Evolutionary conservation across 1,140 invertebrate species (phyloP), one percentile per base, ranked within the genome.

Genomic region (Tyrophagus putrescentiae): DNA sequence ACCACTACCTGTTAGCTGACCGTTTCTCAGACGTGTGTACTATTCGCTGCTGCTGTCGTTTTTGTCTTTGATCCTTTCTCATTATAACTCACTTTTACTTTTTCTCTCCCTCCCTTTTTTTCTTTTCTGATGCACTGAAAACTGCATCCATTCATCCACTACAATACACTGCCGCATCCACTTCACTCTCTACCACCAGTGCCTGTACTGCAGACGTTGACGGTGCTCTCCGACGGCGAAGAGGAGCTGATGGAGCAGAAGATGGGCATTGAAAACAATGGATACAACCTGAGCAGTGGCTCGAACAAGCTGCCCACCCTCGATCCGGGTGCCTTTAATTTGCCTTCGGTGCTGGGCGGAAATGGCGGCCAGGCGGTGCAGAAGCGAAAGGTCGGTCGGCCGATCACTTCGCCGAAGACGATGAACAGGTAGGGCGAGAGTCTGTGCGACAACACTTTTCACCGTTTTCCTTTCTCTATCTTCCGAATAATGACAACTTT

Each of bases 381-480:
- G 16, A 52, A 52, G 11, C 60, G 52, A 11, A 42, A 61, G 48
- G 60, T 61, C 34, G 60, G 60, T n/a, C 31, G 60, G 27, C 60
- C 60, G 28, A 36, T 61, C 18, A 61, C 60, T 6, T 57, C 50
- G 9, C 11, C 29, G 5, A 27, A 48, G 21, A 61, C 60, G 11
- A 36, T 61, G 32, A 48, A 59, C 13, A n/a, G 36, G 60, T 61
- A 57, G 16, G 29, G 27, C 29, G 27, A 25, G 32, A 9, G 25
- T 42, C 21, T 56, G 25, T 29, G 29, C 5, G 23, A 6, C n/a
- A 6, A 48, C 7, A 48, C 44, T 48, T 48, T 57, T 36, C 16
- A 3, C 28, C 27, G 9, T 18, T 36, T 16, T 36, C 2, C 16
- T 36, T 57, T 4, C 16, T 4, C 28, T 34, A 13, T 36, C 28